Evolutionary conservation across 2,797 vertebrate genomes (phyloP), one percentile per base, ranked within the genome.

Genomic region (Varecia variegata): DNA sequence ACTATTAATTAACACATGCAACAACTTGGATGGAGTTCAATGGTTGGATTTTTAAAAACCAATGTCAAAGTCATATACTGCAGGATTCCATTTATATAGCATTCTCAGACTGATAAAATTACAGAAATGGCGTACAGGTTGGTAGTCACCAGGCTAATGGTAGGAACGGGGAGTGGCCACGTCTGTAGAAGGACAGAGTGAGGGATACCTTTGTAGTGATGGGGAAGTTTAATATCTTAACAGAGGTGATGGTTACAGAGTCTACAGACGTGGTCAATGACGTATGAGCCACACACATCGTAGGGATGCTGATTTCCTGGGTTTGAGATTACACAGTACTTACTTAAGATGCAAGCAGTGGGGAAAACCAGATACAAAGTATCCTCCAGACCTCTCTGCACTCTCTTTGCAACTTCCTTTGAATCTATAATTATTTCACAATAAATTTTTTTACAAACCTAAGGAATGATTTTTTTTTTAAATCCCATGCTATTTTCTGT

Each of bases 401-500:
- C n/a, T 60, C 10, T 43, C 73, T 58, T 45, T 47, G 30, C 3
- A 56, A 32, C 60, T 84, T 94, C 38, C 43, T 81, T 2, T 43
- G 35, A 58, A 70, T 65, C 56, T 60, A 5, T 3, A 50, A 71
- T 35, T 35, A n/a, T 40, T 68, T 85, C 47, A 40, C 56, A 81
- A 21, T 54, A 13, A 68, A 92, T 68, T 45, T 5, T 81, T 18
- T 30, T 85, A 62, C 68, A 74, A 90, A 94, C 70, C 7, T 30
- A 38, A 83, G 47, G 40, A 30, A 43, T n/a, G 30, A 35, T 38
- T 86, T 38, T 92, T 56, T 56, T 54, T 54, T 62, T 92, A 0
- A 96, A 89, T 97, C 94, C 96, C 73, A 50, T 76, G 89, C 92
- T 96, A 87, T 95, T 97, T 97, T 87, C 80, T 85, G 95, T 95